phyloP scores from a whole-genome alignment of 2,888 invertebrate genomes.

The Amblyjoppa fuscipennis region DNA sequence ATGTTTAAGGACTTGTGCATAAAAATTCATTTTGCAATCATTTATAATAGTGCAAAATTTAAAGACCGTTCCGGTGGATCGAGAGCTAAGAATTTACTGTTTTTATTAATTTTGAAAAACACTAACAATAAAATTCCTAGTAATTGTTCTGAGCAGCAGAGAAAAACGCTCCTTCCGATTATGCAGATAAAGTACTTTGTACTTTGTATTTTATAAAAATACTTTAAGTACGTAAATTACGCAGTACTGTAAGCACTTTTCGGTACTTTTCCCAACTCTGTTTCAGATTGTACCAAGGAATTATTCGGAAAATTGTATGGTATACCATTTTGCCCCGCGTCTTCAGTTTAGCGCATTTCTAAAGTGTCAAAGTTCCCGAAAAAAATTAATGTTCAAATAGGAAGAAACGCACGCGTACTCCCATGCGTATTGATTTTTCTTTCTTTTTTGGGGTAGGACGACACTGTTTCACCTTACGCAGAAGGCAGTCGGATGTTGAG shows the following conservation, averaged over 20 bases:
- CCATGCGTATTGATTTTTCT: constrained; percentile 75
- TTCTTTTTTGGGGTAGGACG: constrained; percentile 79
- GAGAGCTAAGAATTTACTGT: not conserved
- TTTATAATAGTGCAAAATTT: not conserved
- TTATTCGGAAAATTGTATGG: not conserved
- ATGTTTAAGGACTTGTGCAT: not conserved
- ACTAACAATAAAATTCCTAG: no score
- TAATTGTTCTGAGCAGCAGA: no score
- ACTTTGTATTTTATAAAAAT: no score
- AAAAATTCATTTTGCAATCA: not conserved
- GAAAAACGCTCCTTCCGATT: no score
- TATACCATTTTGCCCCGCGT: no score
- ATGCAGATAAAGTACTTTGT: no score
- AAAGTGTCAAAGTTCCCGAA: not conserved
- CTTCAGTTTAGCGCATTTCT: no score
- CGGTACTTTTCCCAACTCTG: no score
- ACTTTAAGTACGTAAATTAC: no score
- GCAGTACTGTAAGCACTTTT: no score
- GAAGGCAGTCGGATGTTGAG: constrained; percentile 64
- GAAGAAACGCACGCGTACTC: constrained; percentile 12
- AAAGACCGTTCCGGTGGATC: not conserved
- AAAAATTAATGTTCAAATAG: not conserved
- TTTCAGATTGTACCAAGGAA: no score
- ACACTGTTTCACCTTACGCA: constrained; percentile 67
- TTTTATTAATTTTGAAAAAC: not conserved